Evolutionary conservation across 37 sponge, comb jelly and placozoan species (phyloP), one percentile per base, ranked within the genome.

Genomic region (Ianthella basta): DNA sequence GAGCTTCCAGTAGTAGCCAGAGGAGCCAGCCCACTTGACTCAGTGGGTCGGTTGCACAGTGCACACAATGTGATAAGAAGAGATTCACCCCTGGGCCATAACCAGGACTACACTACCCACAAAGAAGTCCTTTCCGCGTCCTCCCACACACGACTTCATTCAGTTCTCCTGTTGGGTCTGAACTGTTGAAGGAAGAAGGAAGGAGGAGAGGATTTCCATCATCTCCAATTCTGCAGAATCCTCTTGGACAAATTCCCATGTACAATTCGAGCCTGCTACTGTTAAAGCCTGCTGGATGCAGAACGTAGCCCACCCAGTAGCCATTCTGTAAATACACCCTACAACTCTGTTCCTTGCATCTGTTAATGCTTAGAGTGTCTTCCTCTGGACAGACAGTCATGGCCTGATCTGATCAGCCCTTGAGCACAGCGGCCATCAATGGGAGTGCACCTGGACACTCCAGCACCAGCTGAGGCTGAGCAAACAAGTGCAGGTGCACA

Each of bases 21-120:
- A 75, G 44, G 18, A 75, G 54, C 78, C 78, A 75, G 25, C 78
- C 78, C 35, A 44, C 32, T 24, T 75, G 78, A 75, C 78, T 75
- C 78, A 75, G 54, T 41, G 44, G 44, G 25, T 75, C 78, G 54
- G 33, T 75, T 10, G 37, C 37, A 75, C 78, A 75, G 54, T 75
- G 38, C 44, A 75, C 78, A 50, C 78, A 75, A 75, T 13, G 54
- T 3, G 78, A 50, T 1, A 75, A 50, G 78, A 75, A 75, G 21
- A 75, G 44, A 50, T 75, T 75, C 21, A 75, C 54, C 16, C 78
- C 78, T 21, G 78, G 78, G 20, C 78, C 78, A 23, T 15, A 75
- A 13, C 78, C 78, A 19, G 16, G 38, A 23, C 78, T 32, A 50
- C 78, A 75, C 39, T 75, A 0, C 25, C 78, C 78, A 24, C 78